Conservation (phyloP, 2,113 vertebrate species). For the Phrynocephalus versicolor region DNA sequence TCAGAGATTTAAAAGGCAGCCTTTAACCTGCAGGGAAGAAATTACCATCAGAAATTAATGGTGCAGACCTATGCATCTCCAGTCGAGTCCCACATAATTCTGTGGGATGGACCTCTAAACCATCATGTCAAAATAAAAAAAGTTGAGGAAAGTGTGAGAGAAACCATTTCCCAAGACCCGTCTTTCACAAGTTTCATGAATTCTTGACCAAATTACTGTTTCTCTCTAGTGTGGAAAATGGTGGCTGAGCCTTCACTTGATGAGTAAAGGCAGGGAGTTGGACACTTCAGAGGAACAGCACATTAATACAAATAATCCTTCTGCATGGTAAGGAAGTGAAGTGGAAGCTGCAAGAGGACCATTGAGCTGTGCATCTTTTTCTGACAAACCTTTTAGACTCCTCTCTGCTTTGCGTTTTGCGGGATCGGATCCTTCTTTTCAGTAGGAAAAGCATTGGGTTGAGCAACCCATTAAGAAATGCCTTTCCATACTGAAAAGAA, state of each 20-base stretch:
- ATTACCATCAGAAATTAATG: background rate
- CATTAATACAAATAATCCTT: too few species aligned
- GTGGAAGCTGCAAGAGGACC: background rate
- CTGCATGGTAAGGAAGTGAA: background rate
- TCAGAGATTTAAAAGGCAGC: background rate
- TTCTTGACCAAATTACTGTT: background rate
- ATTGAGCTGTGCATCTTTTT: background rate
- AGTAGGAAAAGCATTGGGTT: too few species aligned
- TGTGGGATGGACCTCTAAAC: background rate
- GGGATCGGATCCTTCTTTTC: too few species aligned
- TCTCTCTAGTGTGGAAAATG: background rate
- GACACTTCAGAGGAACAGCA: background rate
- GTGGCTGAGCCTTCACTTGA: background rate
- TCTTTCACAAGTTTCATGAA: background rate
- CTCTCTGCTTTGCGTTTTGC: too few species aligned
- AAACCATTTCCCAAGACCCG: background rate
- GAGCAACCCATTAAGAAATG: too few species aligned
- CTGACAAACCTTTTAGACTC: too few species aligned
- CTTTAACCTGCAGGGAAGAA: background rate
- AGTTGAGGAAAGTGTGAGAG: background rate
- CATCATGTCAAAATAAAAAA: background rate
- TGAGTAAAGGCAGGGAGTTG: background rate
- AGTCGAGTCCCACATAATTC: background rate
- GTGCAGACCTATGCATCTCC: background rate
- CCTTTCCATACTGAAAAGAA: too few species aligned